Evolutionary conservation across 2,113 vertebrate genomes (phyloP).

Genomic region (Motacilla tschutschensis): DNA sequence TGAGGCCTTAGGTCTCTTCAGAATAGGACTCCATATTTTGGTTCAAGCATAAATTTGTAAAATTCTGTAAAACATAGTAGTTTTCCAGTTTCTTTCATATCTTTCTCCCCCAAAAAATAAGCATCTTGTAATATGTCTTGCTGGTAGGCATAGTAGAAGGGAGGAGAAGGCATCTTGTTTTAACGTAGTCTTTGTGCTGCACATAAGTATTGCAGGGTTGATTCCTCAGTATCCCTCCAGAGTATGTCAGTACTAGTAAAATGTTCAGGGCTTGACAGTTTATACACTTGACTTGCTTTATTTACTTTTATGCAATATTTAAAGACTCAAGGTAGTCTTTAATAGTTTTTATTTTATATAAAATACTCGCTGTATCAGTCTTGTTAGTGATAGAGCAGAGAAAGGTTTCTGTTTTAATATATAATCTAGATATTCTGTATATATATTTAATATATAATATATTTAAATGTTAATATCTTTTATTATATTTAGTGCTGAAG

Average conservation of each 20-base stretch:
- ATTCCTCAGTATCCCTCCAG: neutral
- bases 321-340: neutral
- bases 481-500: neutral
- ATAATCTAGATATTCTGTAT: too few relatives aligned
- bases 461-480: neutral
- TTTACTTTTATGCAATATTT: neutral
- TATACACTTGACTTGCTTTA: neutral
- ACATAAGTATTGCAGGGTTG: accelerated
- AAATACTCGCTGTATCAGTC: neutral
- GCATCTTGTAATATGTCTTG: neutral
- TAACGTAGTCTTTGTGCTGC: neutral
- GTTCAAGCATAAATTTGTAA: neutral
- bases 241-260: neutral
- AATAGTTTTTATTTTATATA: neutral
- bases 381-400: neutral
- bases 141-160: neutral
- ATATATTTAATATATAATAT: too few relatives aligned
- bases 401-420: neutral
- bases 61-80: accelerated
- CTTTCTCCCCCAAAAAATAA: neutral
- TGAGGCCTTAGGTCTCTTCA: neutral
- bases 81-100: neutral
- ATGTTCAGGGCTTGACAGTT: neutral
- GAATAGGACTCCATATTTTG: neutral
- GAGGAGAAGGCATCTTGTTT: neutral